Conservation (phyloP, 2,113 vertebrate genomes). For the Xenopus borealis region DNA sequence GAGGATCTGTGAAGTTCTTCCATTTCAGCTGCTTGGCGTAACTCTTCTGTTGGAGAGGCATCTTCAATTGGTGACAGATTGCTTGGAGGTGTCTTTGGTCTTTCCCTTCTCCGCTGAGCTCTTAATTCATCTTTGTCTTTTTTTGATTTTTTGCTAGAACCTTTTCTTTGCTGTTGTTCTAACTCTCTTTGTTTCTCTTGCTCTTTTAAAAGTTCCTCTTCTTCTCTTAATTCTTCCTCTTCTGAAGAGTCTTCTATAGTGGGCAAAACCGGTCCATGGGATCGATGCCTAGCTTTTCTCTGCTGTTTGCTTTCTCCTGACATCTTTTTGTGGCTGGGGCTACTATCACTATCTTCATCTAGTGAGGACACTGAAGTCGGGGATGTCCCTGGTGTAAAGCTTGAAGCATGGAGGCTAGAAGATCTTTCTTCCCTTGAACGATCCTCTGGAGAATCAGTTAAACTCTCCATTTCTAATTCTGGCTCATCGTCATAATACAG, state of each 20-base stretch:
- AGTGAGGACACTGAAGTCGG: conserved; percentile 94
- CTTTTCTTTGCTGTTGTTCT: conserved; percentile 75
- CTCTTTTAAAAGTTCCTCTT: conserved; percentile 88
- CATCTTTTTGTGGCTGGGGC: conserved; percentile 83
- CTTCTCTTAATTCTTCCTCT: conserved; percentile 86
- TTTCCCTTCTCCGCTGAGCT: conserved; percentile 81
- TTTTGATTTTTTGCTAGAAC: conserved; percentile 91
- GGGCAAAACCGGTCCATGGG: conserved; percentile 81
- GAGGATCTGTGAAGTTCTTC: conserved; percentile 80
- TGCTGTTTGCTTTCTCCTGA: conserved; percentile 84
- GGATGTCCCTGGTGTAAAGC: conserved; percentile 90
- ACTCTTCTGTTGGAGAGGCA: conserved; percentile 80
- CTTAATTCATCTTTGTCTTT: conserved; percentile 95
- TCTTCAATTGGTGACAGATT: conserved; percentile 82
- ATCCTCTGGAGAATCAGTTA: conserved; percentile 92
- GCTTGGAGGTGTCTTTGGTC: conserved; percentile 86
- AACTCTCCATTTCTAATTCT: conserved; percentile 90
- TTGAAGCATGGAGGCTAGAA: conserved; percentile 89
- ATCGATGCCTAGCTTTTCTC: conserved; percentile 84
- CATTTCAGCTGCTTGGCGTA: conserved; percentile 75
- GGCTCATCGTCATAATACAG: conserved; percentile 82
- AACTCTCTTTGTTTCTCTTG: conserved; percentile 87
- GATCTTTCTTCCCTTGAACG: conserved; percentile 92
- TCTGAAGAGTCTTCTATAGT: conserved; percentile 95
- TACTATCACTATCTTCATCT: conserved; percentile 96